These are phyloP conservation scores for Mesorhabditis spiculigera DNA, from an alignment of 2,888 invertebrate genomes.

Conservation along the genomic window DNA sequence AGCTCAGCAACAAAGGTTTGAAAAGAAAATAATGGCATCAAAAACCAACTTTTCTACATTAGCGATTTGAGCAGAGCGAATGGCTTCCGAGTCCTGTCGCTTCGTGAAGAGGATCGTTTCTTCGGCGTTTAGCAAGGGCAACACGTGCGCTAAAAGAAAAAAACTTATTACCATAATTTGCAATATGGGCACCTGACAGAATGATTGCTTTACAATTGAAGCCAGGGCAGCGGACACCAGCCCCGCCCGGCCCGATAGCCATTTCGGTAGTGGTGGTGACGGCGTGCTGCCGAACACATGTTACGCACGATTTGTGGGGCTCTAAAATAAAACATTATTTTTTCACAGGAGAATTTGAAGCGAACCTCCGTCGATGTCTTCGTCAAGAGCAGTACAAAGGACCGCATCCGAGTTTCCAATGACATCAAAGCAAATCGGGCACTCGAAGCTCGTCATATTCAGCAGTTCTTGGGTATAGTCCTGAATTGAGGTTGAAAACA, in stretches of 20 bases:
- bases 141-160: not conserved
- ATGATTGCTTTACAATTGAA: not conserved
- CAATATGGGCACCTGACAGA: not conserved
- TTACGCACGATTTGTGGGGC: not conserved
- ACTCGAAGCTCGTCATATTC: not conserved
- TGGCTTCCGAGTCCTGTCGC: not conserved
- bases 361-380: too few species aligned
- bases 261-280: not conserved
- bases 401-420: not conserved
- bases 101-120: not conserved
- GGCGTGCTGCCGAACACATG: not conserved
- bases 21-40: not conserved
- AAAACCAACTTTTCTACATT: not conserved
- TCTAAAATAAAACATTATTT: too few species aligned
- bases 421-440: constrained; percentile 1
- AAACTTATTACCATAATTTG: too few species aligned
- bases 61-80: not conserved
- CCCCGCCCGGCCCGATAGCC: not conserved
- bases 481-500: not conserved
- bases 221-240: not conserved
- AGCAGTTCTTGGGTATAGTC: not conserved
- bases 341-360: too few species aligned
- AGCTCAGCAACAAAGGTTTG: not conserved
- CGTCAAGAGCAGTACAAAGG: constrained; percentile 3
- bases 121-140: not conserved